Evolutionary conservation across 35 echinoderm and acorn worm species (phyloP), one percentile per base, ranked within the genome.

Genomic region (Stichopus chloronotus): DNA sequence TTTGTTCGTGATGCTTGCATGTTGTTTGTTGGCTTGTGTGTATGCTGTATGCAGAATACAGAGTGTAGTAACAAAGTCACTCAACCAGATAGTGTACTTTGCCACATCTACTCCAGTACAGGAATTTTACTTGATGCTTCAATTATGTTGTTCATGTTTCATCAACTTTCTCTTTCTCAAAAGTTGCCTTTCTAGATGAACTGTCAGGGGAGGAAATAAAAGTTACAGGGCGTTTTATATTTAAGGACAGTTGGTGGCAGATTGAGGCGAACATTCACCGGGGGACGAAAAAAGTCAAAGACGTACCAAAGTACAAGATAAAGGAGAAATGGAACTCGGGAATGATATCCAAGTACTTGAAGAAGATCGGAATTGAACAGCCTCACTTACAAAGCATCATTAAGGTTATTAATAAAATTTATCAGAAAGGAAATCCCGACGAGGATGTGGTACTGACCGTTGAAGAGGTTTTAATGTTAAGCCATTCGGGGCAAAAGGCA

Each of bases 171-270:
- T 43, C 30, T 43, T 43, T 85, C 6, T 55, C 56, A 20, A 54
- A 59, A 89, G 87, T 89, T 69, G 8, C 5, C 0, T 89, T 89
- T 53, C 16, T 7, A 17, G 8, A 71, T 53, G 3, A 60, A 10
- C 9, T 19, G 5, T 2, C 57, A 3, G 19, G 43, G 52, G 17
- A 69, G 30, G 5, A 8, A 5, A 71, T 89, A 24, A 0, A 9
- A 21, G 55, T 89, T 22, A 63, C 23, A 9, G 87, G 87, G 16
- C 59, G 20, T 10, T 89, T 89, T 17, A n/a, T 89, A n/a, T 89
- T 89, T 63, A 89, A 22, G n/a, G 87, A 89, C 7, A 7, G 6
- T 59, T 89, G 87, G 87, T 89, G 87, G 87, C 30, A 72, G 24
- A 89, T 89, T 12, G 87, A 89, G 20, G 87, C 59, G 43, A 22